Evolutionary conservation across 2,888 invertebrate species (phyloP), one percentile per base, ranked within the genome.

Genomic region (Lepidonotus clava): DNA sequence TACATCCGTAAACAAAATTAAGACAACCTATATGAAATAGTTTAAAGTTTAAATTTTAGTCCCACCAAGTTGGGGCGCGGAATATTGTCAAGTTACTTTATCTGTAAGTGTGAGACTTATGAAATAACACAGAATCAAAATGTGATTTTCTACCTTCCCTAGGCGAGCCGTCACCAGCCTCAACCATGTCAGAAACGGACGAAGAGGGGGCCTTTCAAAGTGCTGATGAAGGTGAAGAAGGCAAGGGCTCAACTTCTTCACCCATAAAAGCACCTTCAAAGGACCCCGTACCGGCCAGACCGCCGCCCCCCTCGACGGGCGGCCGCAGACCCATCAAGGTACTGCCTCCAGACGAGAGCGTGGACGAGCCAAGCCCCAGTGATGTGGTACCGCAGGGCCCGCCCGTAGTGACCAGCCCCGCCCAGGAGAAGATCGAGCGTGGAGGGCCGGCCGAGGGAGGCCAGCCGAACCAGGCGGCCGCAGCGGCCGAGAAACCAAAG

Each of bases 201-300:
- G 92, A 91, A 80, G 92, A 93, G 61, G 90, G 90, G 40, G 92
- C 92, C 32, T 93, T 93, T 91, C 91, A 92, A 38, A 93, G 93
- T 92, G 93, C 93, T 71, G 93, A 93, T 90, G 93, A 93, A 89
- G 92, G 92, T 14, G 92, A 92, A 53, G 88, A 88, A n/a, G 80
- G 28, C 46, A 46, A 46, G 46, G 46, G 28, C 21, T 86, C 34
- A 28, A 66, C 46, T 41, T 46, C 80, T 80, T 80, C 80, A 51
- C 28, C 80, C 1, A 11, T 28, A 28, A 51, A 86, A 87, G 28
- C 61, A 67, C n/a, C 86, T 71, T 40, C 56, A 84, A 77, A 56
- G 80, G 80, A 80, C 51, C 51, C 21, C 2, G 51, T 51, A 41
- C 85, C 28, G 86, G 83, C n/a, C 28, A 18, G 21, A 28, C 34